phyloP scores from a whole-genome alignment of 2,113 vertebrate species.

The Parotia lawesii region DNA sequence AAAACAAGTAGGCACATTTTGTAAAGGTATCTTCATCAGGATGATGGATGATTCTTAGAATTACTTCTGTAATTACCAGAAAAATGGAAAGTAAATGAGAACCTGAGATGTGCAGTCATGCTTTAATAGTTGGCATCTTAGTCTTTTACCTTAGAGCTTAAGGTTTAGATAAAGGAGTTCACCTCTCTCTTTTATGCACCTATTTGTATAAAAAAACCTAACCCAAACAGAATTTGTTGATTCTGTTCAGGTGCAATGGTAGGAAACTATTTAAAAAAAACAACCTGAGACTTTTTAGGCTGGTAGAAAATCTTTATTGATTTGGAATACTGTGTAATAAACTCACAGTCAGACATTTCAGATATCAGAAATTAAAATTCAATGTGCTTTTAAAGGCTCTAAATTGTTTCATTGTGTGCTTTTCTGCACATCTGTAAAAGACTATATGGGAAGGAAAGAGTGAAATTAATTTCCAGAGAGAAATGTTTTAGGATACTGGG shows the following conservation, averaged over 20 bases:
- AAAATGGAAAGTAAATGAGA: background rate
- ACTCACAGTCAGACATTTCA: background rate
- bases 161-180: background rate
- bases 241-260: background rate
- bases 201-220: background rate
- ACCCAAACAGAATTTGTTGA: background rate
- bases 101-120: background rate
- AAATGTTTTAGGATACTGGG: slow-evolving; percentile 46
- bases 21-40: background rate
- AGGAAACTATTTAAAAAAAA: background rate
- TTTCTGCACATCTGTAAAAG: background rate
- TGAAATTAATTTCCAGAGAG: slow-evolving; percentile 48
- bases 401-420: background rate
- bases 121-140: background rate
- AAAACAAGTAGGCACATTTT: background rate
- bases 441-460: slow-evolving; percentile 32
- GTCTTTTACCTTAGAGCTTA: background rate
- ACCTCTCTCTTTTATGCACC: background rate
- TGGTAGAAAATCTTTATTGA: background rate
- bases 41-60: background rate
- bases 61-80: background rate
- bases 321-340: background rate
- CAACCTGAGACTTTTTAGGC: background rate
- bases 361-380: background rate
- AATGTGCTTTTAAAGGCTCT: background rate